phyloP scores from a whole-genome alignment of 1,140 invertebrate species.

The Nixonia krombeini region DNA sequence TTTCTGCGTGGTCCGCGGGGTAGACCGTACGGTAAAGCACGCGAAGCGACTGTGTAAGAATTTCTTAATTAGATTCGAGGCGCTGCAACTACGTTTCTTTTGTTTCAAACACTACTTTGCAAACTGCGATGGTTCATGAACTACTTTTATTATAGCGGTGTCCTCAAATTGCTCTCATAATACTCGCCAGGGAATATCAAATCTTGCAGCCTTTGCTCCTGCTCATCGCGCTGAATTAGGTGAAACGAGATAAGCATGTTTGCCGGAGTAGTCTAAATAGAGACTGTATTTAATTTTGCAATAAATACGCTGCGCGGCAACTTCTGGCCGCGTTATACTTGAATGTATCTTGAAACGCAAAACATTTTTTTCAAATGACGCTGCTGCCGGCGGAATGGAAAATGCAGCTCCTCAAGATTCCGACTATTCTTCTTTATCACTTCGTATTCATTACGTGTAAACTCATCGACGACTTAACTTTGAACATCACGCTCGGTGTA shows the following conservation, averaged over 20 bases:
- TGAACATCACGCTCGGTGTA: too few species aligned
- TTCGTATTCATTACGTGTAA: too few species aligned
- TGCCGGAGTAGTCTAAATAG: slow-evolving; percentile 13
- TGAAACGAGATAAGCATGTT: slow-evolving; percentile 33
- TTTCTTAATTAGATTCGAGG: slow-evolving; percentile 52
- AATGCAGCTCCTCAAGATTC: too few species aligned
- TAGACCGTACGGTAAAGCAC: slow-evolving; percentile 17
- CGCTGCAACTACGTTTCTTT: slow-evolving; percentile 34
- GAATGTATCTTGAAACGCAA: too few species aligned
- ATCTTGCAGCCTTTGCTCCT: slow-evolving; percentile 26
- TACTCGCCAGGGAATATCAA: slow-evolving; percentile 40
- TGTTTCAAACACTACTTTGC: slow-evolving; percentile 37
- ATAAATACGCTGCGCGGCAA: slow-evolving; percentile 26
- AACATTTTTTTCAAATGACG: too few species aligned
- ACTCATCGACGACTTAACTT: too few species aligned
- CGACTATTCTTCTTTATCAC: too few species aligned
- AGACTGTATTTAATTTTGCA: slow-evolving; percentile 13
- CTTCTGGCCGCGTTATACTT: not conserved
- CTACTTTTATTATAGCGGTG: slow-evolving; percentile 42
- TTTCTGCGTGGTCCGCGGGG: slow-evolving; percentile 37
- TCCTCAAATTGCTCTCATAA: slow-evolving; percentile 36
- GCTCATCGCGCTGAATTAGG: slow-evolving; percentile 31
- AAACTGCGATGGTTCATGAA: slow-evolving; percentile 45
- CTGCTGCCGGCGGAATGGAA: too few species aligned
- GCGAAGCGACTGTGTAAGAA: slow-evolving; percentile 49